Evolutionary conservation across 1,140 invertebrate genomes (phyloP).

Genomic region (Drosophila yakuba): DNA sequence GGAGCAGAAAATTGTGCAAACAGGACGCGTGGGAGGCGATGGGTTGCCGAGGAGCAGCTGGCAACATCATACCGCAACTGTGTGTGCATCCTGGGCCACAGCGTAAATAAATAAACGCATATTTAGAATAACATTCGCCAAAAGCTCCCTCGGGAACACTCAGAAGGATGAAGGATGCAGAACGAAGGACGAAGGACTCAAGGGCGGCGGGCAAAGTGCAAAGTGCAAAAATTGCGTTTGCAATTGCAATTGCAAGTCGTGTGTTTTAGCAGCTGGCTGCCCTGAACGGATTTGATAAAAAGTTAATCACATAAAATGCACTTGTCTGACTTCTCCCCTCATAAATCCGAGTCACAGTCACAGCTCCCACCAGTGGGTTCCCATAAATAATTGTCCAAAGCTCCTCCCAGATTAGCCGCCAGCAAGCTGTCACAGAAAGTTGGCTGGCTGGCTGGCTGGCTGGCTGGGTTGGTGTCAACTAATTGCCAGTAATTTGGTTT

Average conservation of each 20-base stretch:
- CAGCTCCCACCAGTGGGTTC: constrained; percentile 17
- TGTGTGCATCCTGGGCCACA: constrained; percentile 49
- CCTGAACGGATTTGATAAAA: constrained; percentile 51
- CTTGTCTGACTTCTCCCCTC: constrained; percentile 34
- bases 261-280: constrained; percentile 30
- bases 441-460: constrained; percentile 27
- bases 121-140: constrained; percentile 66
- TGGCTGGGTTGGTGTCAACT: constrained; percentile 46
- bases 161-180: constrained; percentile 1
- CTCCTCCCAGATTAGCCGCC: constrained; percentile 45
- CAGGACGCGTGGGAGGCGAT: constrained; percentile 20
- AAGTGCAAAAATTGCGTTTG: constrained; percentile 14
- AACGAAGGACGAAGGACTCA: not conserved
- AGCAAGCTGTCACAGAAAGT: constrained; percentile 51
- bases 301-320: constrained; percentile 55
- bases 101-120: constrained; percentile 69
- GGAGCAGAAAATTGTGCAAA: constrained; percentile 64
- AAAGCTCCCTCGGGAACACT: constrained; percentile 25
- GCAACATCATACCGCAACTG: constrained; percentile 14
- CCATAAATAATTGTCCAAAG: constrained; percentile 61
- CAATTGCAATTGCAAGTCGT: constrained; percentile 33
- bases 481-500: constrained; percentile 55
- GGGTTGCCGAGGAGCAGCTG: constrained; percentile 24
- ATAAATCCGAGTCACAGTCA: constrained; percentile 47
- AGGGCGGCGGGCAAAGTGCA: constrained; percentile 18